phyloP scores from a whole-genome alignment of 2,113 vertebrate genomes.

The Odocoileus hemionus region DNA sequence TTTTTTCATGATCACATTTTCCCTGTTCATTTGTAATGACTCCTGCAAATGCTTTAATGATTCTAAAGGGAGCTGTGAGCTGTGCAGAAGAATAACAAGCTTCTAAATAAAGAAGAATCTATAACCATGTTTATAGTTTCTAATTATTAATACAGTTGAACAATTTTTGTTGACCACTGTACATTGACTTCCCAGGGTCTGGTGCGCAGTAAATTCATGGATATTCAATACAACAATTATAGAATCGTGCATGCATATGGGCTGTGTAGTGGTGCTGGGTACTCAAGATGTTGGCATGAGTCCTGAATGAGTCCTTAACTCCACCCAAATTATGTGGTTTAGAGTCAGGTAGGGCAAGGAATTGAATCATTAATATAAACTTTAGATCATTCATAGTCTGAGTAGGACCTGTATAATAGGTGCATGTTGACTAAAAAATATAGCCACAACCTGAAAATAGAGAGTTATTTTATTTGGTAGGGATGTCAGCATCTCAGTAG shows the following conservation, averaged over 20 bases:
- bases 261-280: not conserved
- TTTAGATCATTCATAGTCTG: not conserved
- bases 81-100: not conserved
- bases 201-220: not conserved
- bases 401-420: not conserved
- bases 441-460: not conserved
- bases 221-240: not conserved
- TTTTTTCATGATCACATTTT: conserved; percentile 25
- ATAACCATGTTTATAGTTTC: not conserved
- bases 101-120: conserved; percentile 20
- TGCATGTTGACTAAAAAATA: not conserved
- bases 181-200: not conserved
- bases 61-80: not conserved
- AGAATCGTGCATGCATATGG: not conserved
- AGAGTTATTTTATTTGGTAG: not conserved
- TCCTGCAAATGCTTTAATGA: not conserved
- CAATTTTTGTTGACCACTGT: not conserved
- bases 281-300: not conserved
- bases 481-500: not conserved
- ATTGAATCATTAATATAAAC: not conserved
- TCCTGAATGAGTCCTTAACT: not conserved
- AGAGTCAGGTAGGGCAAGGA: not conserved
- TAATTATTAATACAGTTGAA: not conserved
- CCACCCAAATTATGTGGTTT: not conserved
- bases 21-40: conserved; percentile 2